Conservation (phyloP, 2,113 vertebrate species). For the Mirounga angustirostris region DNA sequence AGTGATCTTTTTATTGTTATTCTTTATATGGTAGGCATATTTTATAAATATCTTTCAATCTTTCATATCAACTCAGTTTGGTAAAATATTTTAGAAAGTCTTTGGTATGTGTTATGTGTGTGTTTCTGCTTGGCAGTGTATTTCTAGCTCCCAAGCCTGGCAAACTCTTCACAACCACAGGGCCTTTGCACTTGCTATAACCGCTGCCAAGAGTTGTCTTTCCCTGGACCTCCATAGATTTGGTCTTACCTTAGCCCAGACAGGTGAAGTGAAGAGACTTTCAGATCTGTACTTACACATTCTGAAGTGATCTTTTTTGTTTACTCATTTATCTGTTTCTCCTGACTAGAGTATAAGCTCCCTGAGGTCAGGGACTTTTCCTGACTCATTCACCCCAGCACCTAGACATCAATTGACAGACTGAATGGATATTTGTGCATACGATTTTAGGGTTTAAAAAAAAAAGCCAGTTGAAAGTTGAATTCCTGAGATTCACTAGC, state of each 20-base stretch:
- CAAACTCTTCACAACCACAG: not conserved
- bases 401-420: not conserved
- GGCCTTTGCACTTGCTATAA: not conserved
- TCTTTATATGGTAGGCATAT: not conserved
- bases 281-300: not conserved
- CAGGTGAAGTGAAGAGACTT: not conserved
- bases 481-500: not conserved
- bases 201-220: not conserved
- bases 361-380: not conserved
- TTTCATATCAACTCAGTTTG: not conserved
- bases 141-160: not conserved
- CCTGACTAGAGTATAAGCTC: not conserved
- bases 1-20: not conserved
- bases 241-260: not conserved
- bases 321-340: not conserved
- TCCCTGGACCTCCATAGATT: not conserved
- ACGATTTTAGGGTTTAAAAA: not conserved
- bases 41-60: not conserved
- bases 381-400: not conserved
- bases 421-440: not conserved
- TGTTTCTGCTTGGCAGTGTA: not conserved
- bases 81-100: not conserved
- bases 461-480: not conserved
- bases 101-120: not conserved
- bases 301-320: not conserved